Conservation (phyloP, 2,888 invertebrate genomes). For the Carterocephalus palaemon region DNA sequence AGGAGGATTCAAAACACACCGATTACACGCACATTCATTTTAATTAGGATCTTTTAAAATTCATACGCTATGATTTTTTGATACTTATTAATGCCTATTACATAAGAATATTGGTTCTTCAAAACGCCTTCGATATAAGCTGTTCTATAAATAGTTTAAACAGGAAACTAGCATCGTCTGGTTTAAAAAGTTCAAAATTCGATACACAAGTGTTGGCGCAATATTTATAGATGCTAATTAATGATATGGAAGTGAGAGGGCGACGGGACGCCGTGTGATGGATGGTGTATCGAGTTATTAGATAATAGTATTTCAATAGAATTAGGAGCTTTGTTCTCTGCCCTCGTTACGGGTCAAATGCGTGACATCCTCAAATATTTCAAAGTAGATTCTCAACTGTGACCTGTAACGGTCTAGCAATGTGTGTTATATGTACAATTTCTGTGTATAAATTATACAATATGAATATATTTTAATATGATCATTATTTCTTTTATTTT, state of each 20-base stretch:
- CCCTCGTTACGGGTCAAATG: constrained; percentile 45
- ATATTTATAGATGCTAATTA: constrained; percentile 77
- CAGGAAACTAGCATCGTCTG: constrained; percentile 20
- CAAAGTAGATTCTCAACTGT: constrained; percentile 14
- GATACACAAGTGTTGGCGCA: constrained; percentile 66
- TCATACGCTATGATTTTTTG: no score
- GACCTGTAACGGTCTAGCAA: constrained; percentile 19
- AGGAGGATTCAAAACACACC: no score
- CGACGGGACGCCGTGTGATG: constrained; percentile 63
- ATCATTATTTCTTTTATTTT: no score
- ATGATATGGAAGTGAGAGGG: constrained; percentile 67
- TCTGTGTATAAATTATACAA: no score
- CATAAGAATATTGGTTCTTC: no score
- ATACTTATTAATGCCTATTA: no score
- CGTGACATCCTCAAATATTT: constrained; percentile 24
- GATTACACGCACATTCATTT: no score
- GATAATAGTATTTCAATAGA: constrained; percentile 76
- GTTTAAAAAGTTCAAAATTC: constrained; percentile 43
- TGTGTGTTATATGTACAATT: constrained; percentile 5
- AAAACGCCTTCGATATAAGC: no score
- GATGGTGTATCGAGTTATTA: constrained; percentile 68
- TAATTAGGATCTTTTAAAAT: no score
- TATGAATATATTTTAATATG: no score
- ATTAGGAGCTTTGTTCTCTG: constrained; percentile 74
- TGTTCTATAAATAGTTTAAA: neutral